Evolutionary conservation across 2,888 invertebrate species (phyloP).

Genomic region (Cataglyphis altisquamis): DNA sequence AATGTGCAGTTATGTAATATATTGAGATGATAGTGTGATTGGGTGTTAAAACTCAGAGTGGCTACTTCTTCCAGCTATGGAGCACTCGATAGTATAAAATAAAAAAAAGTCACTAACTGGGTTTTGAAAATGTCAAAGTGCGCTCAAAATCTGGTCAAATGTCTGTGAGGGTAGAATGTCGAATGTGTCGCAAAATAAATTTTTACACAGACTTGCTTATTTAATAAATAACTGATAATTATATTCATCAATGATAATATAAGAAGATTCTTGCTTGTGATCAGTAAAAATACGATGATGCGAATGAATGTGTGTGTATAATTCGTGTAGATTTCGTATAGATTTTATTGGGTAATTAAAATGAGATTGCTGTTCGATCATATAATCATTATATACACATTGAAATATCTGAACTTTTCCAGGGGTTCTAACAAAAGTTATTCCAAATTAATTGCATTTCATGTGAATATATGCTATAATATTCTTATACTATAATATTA

Average conservation of each 20-base stretch:
- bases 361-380: slow-evolving; percentile 75
- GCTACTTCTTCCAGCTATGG: slow-evolving; percentile 76
- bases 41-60: slow-evolving; percentile 72
- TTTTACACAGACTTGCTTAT: slow-evolving; percentile 84
- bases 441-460: slow-evolving; percentile 38
- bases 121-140: slow-evolving; percentile 67
- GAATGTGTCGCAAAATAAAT: slow-evolving; percentile 76
- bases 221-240: slow-evolving; percentile 80
- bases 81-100: slow-evolving; percentile 71
- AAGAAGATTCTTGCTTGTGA: slow-evolving; percentile 79
- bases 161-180: slow-evolving; percentile 69
- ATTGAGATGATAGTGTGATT: slow-evolving; percentile 73
- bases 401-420: slow-evolving; percentile 10
- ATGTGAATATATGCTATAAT: slow-evolving; percentile 12
- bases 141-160: slow-evolving; percentile 69
- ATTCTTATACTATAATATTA: neutral
- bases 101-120: slow-evolving; percentile 66
- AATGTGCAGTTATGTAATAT: slow-evolving; percentile 73
- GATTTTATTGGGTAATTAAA: slow-evolving; percentile 65
- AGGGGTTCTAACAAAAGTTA: slow-evolving; percentile 5
- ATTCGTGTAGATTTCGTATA: slow-evolving; percentile 68
- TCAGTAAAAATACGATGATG: slow-evolving; percentile 73
- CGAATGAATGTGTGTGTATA: slow-evolving; percentile 69
- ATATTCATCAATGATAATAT: slow-evolving; percentile 75
- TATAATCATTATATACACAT: slow-evolving; percentile 19